phyloP scores from a whole-genome alignment of 2,113 vertebrate species.

The Mastomys natalensis region DNA sequence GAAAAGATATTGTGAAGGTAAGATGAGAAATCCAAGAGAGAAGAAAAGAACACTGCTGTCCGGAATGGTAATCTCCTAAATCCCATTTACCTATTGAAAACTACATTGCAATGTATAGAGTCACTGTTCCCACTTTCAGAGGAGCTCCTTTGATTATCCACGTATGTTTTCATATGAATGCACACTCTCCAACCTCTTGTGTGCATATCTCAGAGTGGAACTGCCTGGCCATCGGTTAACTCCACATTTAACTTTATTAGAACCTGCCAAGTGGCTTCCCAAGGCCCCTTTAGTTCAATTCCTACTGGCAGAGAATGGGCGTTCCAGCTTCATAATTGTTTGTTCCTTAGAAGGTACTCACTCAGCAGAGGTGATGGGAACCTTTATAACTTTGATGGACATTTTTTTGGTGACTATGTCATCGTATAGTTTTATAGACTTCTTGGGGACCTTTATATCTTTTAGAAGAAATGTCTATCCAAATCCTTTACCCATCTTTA shows the following conservation, averaged over 20 bases:
- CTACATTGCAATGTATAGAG: neutral
- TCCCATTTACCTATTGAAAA: neutral
- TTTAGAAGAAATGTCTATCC: neutral
- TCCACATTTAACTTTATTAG: neutral
- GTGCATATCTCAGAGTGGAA: neutral
- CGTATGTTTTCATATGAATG: neutral
- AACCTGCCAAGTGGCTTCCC: neutral
- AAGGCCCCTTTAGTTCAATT: neutral
- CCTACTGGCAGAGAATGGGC: neutral
- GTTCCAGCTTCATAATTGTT: neutral
- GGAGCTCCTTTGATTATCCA: neutral
- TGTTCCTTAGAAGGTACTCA: neutral
- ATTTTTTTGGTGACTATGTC: neutral
- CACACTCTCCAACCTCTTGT: neutral
- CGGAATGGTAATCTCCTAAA: neutral
- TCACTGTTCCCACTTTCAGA: neutral
- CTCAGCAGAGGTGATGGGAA: neutral
- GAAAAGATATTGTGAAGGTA: neutral
- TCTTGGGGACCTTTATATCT: neutral
- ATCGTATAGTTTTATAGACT: neutral
- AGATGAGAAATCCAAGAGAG: neutral
- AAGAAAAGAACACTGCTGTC: neutral
- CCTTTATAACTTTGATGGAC: neutral
- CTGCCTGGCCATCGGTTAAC: neutral
- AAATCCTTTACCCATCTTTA: neutral